A percentile compares a stretch with the other conserved stretches of the same genome.
These are phyloP conservation scores for Strix aluco DNA, from an alignment of 2,113 vertebrate genomes.

Conservation along the genomic window DNA sequence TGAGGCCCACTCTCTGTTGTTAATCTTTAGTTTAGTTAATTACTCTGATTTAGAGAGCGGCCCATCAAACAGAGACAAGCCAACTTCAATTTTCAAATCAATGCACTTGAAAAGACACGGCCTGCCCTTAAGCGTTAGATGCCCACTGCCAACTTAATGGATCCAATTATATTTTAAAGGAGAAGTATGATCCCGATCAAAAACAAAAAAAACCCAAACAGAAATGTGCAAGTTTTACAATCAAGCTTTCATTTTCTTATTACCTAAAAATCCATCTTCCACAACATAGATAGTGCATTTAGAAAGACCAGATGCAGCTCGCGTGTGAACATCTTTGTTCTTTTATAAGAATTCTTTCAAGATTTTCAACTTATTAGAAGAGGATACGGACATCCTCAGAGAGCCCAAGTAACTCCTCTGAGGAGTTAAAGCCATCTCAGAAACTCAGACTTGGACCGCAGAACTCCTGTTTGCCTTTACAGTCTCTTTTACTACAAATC, in stretches of 20 bases:
- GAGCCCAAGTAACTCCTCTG: neutral
- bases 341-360: neutral
- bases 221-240: neutral
- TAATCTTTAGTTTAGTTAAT: neutral
- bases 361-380: neutral
- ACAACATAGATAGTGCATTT: slow-evolving; percentile 58
- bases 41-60: neutral
- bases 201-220: neutral
- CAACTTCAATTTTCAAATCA: neutral
- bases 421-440: neutral
- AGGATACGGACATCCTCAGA: accelerated
- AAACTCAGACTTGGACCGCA: neutral
- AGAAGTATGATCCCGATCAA: neutral
- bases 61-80: neutral
- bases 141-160: neutral
- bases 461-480: neutral
- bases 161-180: neutral
- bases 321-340: slow-evolving; percentile 58
- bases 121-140: neutral
- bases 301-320: slow-evolving; percentile 58
- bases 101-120: neutral
- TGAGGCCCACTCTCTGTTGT: neutral
- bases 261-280: slow-evolving; percentile 69
- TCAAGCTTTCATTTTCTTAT: neutral
- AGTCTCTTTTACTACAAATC: neutral